Evolutionary conservation across 2,888 invertebrate species (phyloP).

Genomic region (Lasioglossum zephyrum): DNA sequence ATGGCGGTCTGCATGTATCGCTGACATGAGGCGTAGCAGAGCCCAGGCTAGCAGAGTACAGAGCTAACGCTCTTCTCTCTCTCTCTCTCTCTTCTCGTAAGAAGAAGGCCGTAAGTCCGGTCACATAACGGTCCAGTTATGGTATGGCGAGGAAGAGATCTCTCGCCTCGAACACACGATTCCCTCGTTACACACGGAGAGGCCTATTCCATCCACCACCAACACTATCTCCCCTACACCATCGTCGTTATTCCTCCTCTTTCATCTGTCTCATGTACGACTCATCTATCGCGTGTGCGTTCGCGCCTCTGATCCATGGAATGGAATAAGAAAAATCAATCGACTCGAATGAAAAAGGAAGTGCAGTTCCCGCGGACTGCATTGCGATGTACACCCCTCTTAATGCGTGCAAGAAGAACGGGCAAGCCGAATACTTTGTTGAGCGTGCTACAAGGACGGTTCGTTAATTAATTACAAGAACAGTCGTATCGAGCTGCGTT

Average conservation of each 20-base stretch:
- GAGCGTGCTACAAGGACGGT: too few species aligned
- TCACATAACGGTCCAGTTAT: conserved; percentile 84
- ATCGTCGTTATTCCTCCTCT: conserved; percentile 28
- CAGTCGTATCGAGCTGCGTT: too few species aligned
- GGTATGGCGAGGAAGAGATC: conserved; percentile 78
- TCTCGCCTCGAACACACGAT: conserved; percentile 71
- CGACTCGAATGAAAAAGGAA: neutral
- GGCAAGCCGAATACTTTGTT: too few species aligned
- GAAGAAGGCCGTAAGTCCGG: conserved; percentile 76
- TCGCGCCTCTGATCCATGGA: conserved; percentile 24
- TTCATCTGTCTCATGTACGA: conserved; percentile 16
- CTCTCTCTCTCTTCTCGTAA: conserved; percentile 23
- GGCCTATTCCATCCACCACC: conserved; percentile 53
- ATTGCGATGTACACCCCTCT: neutral
- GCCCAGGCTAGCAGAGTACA: neutral
- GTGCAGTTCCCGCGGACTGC: neutral
- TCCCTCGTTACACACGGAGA: conserved; percentile 70
- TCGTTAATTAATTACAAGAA: too few species aligned
- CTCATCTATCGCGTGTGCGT: conserved; percentile 18
- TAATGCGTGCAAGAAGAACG: too few species aligned
- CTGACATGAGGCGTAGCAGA: conserved; percentile 49
- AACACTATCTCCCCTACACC: neutral
- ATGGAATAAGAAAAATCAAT: neutral
- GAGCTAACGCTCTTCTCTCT: conserved; percentile 27
- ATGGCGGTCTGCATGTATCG: conserved; percentile 35